These are phyloP conservation scores for Plebejus argus DNA, from an alignment of 2,888 invertebrate genomes.

Conservation along the genomic window DNA sequence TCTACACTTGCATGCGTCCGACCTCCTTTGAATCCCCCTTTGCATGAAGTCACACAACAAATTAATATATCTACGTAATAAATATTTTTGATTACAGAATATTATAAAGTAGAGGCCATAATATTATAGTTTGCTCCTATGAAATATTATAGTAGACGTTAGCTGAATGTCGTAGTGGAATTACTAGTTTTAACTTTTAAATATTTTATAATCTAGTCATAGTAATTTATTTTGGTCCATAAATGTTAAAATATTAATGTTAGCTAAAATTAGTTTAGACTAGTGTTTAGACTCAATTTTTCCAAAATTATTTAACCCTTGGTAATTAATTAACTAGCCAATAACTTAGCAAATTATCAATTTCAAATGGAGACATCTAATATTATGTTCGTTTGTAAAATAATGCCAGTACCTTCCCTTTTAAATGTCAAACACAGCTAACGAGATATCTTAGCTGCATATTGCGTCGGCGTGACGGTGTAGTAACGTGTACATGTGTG, in stretches of 20 bases:
- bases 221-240: background rate
- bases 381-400: too few relatives aligned
- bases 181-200: conserved; percentile 34
- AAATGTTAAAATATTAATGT: conserved; percentile 1
- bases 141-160: conserved; percentile 1
- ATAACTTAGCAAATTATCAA: background rate
- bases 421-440: background rate
- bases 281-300: background rate
- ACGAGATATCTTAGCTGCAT: background rate
- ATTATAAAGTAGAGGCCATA: background rate
- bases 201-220: conserved; percentile 29
- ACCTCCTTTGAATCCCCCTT: background rate
- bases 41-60: conserved; percentile 10
- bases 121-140: conserved; percentile 21
- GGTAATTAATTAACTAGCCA: background rate
- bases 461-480: background rate
- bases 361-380: too few relatives aligned
- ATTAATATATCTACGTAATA: conserved; percentile 1
- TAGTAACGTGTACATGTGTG: conserved; percentile 27
- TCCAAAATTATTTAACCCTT: background rate
- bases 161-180: conserved; percentile 35
- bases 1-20: conserved; percentile 13
- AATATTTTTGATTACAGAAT: conserved; percentile 25
- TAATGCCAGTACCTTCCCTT: background rate
- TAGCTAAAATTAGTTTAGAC: background rate